phyloP scores from a whole-genome alignment of 2,113 vertebrate genomes.

The Saguinus imperator region DNA sequence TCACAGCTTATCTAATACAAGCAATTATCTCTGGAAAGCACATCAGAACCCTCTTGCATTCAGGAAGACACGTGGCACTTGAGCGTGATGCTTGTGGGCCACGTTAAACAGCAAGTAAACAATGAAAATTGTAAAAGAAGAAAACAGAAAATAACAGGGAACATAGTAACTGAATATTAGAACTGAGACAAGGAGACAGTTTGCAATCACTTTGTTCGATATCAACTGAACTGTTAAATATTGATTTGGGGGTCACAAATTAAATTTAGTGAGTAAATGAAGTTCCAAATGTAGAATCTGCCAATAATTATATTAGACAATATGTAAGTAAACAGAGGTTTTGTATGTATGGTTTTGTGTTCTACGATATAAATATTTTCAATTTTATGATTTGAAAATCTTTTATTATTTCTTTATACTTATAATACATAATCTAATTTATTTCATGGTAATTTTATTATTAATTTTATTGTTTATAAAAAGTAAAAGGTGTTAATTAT shows the following conservation, averaged over 20 bases:
- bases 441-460: not conserved
- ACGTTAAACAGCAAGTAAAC: not conserved
- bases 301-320: not conserved
- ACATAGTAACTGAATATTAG: not conserved
- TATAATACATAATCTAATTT: not conserved
- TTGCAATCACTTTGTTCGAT: not conserved
- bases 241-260: not conserved
- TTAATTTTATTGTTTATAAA: not conserved
- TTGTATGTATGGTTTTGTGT: not conserved
- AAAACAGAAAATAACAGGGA: not conserved
- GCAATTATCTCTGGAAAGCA: not conserved
- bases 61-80: not conserved
- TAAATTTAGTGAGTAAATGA: not conserved
- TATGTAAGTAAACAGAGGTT: not conserved
- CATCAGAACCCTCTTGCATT: not conserved
- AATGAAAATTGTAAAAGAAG: not conserved
- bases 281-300: not conserved
- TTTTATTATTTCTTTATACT: not conserved
- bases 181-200: not conserved
- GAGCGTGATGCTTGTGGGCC: fast-evolving
- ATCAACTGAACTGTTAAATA: not conserved
- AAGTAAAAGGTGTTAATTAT: not conserved
- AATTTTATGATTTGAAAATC: not conserved
- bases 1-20: not conserved
- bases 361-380: not conserved